phyloP scores from a whole-genome alignment of 2,113 vertebrate genomes.

The Origma solitaria region DNA sequence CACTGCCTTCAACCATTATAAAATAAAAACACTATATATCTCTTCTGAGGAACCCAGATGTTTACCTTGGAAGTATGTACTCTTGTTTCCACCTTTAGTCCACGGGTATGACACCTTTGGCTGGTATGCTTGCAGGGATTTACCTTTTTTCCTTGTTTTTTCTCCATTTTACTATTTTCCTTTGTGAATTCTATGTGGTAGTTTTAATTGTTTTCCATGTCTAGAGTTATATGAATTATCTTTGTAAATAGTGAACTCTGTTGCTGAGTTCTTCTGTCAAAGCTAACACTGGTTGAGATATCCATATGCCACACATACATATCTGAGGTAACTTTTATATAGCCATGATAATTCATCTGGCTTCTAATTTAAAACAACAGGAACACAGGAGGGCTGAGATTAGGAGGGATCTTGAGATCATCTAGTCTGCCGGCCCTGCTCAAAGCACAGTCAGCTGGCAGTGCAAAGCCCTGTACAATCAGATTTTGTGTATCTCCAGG shows the following conservation, averaged over 20 bases:
- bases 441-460: background rate
- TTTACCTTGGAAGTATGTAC: background rate
- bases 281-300: background rate
- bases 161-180: background rate
- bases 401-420: background rate
- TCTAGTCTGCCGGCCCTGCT: background rate
- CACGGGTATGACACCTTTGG: background rate
- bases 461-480: background rate
- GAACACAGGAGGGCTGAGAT: background rate
- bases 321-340: background rate
- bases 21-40: background rate
- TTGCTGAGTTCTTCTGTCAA: background rate
- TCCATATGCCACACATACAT: background rate
- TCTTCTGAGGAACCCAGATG: background rate
- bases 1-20: background rate
- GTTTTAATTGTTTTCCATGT: background rate
- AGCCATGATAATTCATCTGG: background rate
- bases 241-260: background rate
- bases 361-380: background rate
- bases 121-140: background rate
- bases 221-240: background rate
- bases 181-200: background rate
- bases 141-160: background rate
- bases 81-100: background rate
- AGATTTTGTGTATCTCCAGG: background rate